Evolutionary conservation across 53 echinoderm and acorn worm genomes (phyloP), one percentile per base, ranked within the genome.

Genomic region (Antedon mediterranea): DNA sequence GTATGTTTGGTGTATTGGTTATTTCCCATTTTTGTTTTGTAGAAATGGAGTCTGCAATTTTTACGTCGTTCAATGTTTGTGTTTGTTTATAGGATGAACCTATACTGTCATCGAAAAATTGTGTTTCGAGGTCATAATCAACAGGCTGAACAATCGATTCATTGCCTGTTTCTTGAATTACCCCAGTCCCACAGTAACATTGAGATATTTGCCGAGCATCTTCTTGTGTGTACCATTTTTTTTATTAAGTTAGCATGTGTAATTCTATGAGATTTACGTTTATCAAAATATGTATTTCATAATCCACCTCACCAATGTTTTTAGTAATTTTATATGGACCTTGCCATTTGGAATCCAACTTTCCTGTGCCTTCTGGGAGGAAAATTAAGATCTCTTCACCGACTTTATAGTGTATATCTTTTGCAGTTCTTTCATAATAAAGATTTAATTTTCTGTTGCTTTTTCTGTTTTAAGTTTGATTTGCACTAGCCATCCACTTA

Each of bases 201-300:
- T n/a, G n/a, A n/a, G n/a, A n/a, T n/a, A n/a, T n/a, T n/a, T n/a
- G n/a, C n/a, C n/a, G n/a, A n/a, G n/a, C n/a, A n/a, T n/a, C n/a
- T n/a, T n/a, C n/a, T n/a, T n/a, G n/a, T n/a, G n/a, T n/a, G n/a
- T n/a, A n/a, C n/a, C n/a, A n/a, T n/a, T n/a, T n/a, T 73, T n/a
- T 73, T 73, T 30, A 8, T 13, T 8, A 73, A 31, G n/a, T 76
- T 74, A 27, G 74, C 74, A 74, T 57, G 70, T 57, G 26, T 15
- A 57, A 57, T 26, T 73, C 73, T 73, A 13, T 73, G 28, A 29
- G 31, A 73, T 26, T 76, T 76, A 32, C 34, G 31, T 27, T 76
- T 76, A 27, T 76, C 77, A 31, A 77, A 28, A 73, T 76, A 9
- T 28, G 11, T 13, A 76, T 76, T 26, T 73, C 73, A 73, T 73